Evolutionary conservation across 2,797 vertebrate species (phyloP).

Genomic region (Morus bassanus): DNA sequence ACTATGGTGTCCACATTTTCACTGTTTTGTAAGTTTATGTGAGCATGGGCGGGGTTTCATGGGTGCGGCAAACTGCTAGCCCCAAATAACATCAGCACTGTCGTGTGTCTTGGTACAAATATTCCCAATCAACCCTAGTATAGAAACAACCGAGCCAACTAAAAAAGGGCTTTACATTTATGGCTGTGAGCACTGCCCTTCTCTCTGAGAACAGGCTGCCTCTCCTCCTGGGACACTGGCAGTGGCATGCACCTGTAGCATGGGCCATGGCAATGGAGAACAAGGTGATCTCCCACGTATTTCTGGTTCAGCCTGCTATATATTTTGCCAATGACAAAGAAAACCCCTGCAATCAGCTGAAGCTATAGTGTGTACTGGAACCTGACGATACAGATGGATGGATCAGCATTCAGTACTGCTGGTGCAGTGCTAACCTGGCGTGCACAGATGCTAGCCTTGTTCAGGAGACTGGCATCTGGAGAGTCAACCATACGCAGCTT

Average conservation of each 20-base stretch:
- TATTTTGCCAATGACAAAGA: not conserved
- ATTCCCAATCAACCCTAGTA: not conserved
- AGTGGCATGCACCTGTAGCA: too few species aligned
- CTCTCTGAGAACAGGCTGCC: not conserved
- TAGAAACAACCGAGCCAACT: not conserved
- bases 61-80: not conserved
- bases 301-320: not conserved
- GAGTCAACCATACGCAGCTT: not conserved
- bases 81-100: not conserved
- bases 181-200: not conserved
- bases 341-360: not conserved
- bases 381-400: not conserved
- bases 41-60: not conserved
- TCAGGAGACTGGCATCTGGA: not conserved
- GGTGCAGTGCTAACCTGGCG: too few species aligned
- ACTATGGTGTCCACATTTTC: not conserved
- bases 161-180: not conserved
- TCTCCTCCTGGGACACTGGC: not conserved
- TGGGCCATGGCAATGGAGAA: not conserved
- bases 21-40: not conserved
- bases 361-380: not conserved
- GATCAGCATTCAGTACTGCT: not conserved
- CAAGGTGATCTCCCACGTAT: rapidly evolving
- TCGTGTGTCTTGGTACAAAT: not conserved
- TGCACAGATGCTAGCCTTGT: not conserved